Evolutionary conservation across 2,888 invertebrate genomes (phyloP).

Genomic region (Epistrophe grossulariae): DNA sequence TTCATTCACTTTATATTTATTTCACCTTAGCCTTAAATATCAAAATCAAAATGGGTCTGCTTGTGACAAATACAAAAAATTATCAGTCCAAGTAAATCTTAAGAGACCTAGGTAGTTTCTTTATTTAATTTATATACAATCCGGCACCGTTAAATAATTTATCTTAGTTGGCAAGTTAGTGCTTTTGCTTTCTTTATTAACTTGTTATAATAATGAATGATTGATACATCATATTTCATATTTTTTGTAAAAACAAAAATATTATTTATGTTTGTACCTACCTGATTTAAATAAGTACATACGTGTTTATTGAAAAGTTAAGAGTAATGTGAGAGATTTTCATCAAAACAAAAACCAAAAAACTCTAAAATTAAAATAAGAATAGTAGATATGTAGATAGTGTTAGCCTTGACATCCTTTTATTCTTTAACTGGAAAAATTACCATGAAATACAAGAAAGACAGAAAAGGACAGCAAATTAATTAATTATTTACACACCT

Average conservation of each 20-base stretch:
- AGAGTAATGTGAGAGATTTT: slow-evolving; percentile 10
- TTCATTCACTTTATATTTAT: too few species aligned
- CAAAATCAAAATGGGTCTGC: too few species aligned
- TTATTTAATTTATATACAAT: background rate
- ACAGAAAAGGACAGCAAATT: background rate
- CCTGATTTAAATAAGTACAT: background rate
- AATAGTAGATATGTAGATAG: background rate
- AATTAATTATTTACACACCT: slow-evolving; percentile 29
- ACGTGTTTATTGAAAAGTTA: slow-evolving; percentile 11
- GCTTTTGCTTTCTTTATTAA: slow-evolving; percentile 4
- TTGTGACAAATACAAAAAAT: too few species aligned
- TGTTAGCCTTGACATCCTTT: slow-evolving; percentile 20
- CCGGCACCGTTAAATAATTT: slow-evolving; percentile 4
- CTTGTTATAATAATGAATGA: slow-evolving; percentile 24
- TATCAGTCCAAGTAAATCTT: background rate
- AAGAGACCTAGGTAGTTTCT: background rate
- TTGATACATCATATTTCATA: slow-evolving; percentile 27
- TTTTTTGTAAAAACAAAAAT: background rate
- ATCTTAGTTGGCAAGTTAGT: background rate
- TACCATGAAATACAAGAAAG: background rate
- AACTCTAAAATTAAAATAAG: background rate
- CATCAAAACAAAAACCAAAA: background rate
- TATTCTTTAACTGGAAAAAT: background rate
- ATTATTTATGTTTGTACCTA: background rate
- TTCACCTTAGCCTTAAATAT: too few species aligned